phyloP scores from a whole-genome alignment of 2,888 invertebrate species.

The Caenorhabditis virilis region DNA sequence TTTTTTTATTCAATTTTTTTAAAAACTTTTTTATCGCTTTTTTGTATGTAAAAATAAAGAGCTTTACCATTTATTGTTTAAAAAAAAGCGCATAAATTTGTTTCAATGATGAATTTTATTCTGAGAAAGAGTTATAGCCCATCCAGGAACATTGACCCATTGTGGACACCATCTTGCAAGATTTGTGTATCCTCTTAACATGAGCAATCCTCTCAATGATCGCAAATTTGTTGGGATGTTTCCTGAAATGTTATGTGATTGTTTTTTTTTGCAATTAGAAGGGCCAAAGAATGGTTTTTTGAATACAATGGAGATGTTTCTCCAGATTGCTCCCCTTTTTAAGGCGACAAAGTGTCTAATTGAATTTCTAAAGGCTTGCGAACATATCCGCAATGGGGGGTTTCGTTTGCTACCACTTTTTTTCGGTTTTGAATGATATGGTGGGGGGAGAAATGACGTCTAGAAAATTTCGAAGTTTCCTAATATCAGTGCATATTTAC shows the following conservation, averaged over 20 bases:
- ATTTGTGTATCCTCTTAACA: conserved; percentile 21
- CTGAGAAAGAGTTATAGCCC: conserved; percentile 41
- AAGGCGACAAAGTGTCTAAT: too few species aligned
- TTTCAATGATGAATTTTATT: conserved; percentile 32
- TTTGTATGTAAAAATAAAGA: not conserved
- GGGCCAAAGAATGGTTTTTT: not conserved
- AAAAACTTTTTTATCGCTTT: not conserved
- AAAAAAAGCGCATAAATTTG: not conserved
- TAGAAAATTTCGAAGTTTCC: too few species aligned
- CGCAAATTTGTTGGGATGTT: conserved; percentile 36
- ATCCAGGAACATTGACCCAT: conserved; percentile 39
- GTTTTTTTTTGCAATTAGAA: not conserved
- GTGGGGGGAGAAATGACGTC: too few species aligned
- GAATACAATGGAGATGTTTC: too few species aligned
- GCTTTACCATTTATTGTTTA: not conserved
- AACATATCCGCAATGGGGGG: too few species aligned
- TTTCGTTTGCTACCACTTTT: too few species aligned
- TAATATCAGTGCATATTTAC: too few species aligned
- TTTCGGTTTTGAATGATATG: too few species aligned
- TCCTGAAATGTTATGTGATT: conserved; percentile 24
- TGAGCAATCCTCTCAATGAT: conserved; percentile 32
- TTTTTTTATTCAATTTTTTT: not conserved
- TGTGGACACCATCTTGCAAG: conserved; percentile 31
- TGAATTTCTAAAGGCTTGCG: too few species aligned
- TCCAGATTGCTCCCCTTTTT: too few species aligned